These are phyloP conservation scores for Hyles lineata DNA, from an alignment of 2,888 invertebrate species.

Conservation along the genomic window DNA sequence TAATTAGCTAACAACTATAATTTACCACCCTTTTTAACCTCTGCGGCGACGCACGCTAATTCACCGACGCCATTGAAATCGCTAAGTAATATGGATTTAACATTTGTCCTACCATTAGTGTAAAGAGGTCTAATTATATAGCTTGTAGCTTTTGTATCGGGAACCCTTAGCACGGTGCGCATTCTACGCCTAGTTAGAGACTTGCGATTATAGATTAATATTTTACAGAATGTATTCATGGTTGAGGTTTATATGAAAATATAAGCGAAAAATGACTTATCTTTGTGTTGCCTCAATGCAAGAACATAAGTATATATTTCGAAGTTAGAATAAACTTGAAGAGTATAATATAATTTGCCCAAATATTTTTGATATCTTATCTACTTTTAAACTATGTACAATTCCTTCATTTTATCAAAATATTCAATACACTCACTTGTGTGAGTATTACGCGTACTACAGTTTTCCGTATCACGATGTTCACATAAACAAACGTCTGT, in stretches of 20 bases:
- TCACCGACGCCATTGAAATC: conserved; percentile 53
- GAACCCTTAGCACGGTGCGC: conserved; percentile 56
- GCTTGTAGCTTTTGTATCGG: conserved; percentile 42
- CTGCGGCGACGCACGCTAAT: conserved; percentile 26
- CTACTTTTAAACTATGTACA: too few relatives aligned
- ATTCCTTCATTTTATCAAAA: too few relatives aligned
- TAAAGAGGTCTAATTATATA: conserved; percentile 76
- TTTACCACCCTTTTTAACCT: conserved; percentile 27
- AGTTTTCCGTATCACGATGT: not conserved
- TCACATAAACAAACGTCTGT: not conserved
- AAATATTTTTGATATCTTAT: too few relatives aligned
- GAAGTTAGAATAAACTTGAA: too few relatives aligned
- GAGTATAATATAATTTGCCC: too few relatives aligned
- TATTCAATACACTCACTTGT: not conserved
- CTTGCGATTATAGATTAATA: conserved; percentile 34
- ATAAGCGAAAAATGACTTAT: too few relatives aligned
- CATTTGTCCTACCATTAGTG: conserved; percentile 57
- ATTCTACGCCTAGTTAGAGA: conserved; percentile 65
- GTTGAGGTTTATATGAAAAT: not conserved
- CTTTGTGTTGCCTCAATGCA: too few relatives aligned
- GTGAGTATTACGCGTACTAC: not conserved
- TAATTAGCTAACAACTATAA: conserved; percentile 11
- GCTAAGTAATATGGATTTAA: conserved; percentile 59
- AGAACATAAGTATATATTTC: too few relatives aligned
- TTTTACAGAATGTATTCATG: not conserved